Evolutionary conservation across 2,797 vertebrate genomes (phyloP).

Genomic region (Ara ararauna): DNA sequence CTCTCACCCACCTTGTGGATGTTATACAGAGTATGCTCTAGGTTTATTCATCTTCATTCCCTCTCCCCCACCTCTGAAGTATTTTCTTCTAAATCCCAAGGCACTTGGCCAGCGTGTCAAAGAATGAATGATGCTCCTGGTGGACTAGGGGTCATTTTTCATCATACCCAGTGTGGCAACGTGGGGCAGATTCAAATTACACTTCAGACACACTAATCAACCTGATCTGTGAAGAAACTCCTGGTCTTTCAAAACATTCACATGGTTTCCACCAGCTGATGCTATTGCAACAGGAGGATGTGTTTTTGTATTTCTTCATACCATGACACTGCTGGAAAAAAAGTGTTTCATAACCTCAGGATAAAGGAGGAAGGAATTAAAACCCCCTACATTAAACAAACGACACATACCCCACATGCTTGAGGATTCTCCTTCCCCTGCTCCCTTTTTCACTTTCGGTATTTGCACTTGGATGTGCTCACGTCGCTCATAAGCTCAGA

Average conservation of each 20-base stretch:
- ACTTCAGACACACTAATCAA: slow-evolving; percentile 3
- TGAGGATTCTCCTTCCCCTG: neutral
- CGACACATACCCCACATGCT: rapidly evolving
- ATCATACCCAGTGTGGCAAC: neutral
- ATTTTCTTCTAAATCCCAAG: neutral
- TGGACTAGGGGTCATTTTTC: neutral
- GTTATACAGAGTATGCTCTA: neutral
- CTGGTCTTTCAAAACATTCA: slow-evolving; percentile 40
- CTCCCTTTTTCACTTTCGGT: neutral
- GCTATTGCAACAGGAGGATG: slow-evolving; percentile 26
- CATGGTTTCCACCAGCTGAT: slow-evolving; percentile 31
- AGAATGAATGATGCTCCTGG: neutral
- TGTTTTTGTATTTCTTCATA: slow-evolving; percentile 39
- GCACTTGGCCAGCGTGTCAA: neutral
- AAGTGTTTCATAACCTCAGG: neutral
- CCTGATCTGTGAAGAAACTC: slow-evolving; percentile 53
- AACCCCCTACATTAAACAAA: neutral
- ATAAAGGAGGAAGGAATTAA: neutral
- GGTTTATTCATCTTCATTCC: neutral
- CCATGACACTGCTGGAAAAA: neutral
- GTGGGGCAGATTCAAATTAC: neutral
- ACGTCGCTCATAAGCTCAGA: neutral
- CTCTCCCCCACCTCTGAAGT: neutral
- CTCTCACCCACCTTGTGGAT: neutral
- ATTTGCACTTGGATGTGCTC: neutral